Evolutionary conservation across 2,888 invertebrate genomes (phyloP).

Genomic region (Oscheius sp.): DNA sequence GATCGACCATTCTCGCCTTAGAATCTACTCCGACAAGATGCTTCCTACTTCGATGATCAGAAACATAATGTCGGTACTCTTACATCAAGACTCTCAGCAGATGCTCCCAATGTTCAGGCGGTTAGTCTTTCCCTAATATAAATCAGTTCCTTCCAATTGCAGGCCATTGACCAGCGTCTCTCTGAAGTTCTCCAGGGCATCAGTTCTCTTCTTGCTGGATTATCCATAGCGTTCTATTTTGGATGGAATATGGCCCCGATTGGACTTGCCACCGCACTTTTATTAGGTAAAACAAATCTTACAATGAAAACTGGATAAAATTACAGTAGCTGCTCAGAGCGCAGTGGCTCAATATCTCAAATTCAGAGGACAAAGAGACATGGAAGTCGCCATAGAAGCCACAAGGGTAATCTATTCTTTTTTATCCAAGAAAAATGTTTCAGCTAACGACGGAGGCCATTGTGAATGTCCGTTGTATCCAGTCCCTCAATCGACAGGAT

Average conservation of each 20-base stretch:
- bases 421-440: constrained; percentile 8
- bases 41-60: constrained; percentile 75
- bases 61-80: constrained; percentile 74
- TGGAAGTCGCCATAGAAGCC: constrained; percentile 62
- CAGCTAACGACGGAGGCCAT: constrained; percentile 74
- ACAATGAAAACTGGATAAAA: neutral
- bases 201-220: constrained; percentile 58
- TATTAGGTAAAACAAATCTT: constrained; percentile 28
- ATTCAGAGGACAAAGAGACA: constrained; percentile 59
- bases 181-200: constrained; percentile 65
- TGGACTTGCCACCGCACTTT: constrained; percentile 60
- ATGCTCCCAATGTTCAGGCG: constrained; percentile 75
- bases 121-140: constrained; percentile 52
- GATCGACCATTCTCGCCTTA: constrained; percentile 34
- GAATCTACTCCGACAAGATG: constrained; percentile 74
- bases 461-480: constrained; percentile 75
- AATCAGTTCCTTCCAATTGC: neutral
- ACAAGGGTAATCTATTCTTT: constrained; percentile 48
- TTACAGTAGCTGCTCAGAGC: constrained; percentile 52
- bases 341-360: constrained; percentile 63
- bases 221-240: constrained; percentile 66
- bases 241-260: constrained; percentile 69
- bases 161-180: constrained; percentile 66
- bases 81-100: constrained; percentile 74
- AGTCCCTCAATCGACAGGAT: constrained; percentile 74